Evolutionary conservation across 2,797 vertebrate species (phyloP).

Genomic region (Threskiornis aethiopicus): DNA sequence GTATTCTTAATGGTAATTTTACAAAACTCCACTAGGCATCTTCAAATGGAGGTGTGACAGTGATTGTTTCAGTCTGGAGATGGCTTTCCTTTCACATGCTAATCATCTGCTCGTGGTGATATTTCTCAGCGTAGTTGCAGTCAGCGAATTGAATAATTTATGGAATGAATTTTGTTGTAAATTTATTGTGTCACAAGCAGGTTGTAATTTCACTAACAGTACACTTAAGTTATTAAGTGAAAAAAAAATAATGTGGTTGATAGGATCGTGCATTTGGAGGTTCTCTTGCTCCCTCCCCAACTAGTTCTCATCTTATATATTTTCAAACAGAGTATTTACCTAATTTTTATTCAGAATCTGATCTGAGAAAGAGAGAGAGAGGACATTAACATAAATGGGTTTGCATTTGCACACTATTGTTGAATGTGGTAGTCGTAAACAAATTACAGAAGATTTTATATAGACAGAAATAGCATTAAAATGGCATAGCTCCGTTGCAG

Average conservation of each 20-base stretch:
- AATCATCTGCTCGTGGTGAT: constrained; percentile 81
- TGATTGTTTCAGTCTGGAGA: constrained; percentile 79
- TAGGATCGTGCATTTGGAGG: constrained; percentile 72
- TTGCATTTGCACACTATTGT: constrained; percentile 77
- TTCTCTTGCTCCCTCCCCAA: constrained; percentile 35
- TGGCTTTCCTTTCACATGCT: constrained; percentile 83
- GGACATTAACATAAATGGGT: constrained; percentile 78
- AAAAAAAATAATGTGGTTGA: constrained; percentile 76
- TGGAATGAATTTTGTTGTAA: constrained; percentile 83
- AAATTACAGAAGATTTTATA: constrained; percentile 76
- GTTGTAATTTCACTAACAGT: constrained; percentile 87
- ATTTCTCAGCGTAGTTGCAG: constrained; percentile 77
- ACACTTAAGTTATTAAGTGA: constrained; percentile 87
- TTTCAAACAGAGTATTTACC: constrained; percentile 81
- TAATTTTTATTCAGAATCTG: constrained; percentile 82
- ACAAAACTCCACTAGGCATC: constrained; percentile 77
- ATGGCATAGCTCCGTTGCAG: not conserved
- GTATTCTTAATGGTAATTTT: constrained; percentile 81
- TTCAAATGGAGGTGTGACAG: constrained; percentile 81
- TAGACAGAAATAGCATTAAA: constrained; percentile 73
- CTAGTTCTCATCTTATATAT: constrained; percentile 79
- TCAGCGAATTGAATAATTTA: constrained; percentile 85
- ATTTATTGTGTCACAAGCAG: constrained; percentile 86
- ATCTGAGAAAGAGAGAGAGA: constrained; percentile 67
- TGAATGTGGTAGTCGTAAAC: constrained; percentile 77